Conservation (phyloP, 2,797 vertebrate genomes). For the Eutrigla gurnardus region DNA sequence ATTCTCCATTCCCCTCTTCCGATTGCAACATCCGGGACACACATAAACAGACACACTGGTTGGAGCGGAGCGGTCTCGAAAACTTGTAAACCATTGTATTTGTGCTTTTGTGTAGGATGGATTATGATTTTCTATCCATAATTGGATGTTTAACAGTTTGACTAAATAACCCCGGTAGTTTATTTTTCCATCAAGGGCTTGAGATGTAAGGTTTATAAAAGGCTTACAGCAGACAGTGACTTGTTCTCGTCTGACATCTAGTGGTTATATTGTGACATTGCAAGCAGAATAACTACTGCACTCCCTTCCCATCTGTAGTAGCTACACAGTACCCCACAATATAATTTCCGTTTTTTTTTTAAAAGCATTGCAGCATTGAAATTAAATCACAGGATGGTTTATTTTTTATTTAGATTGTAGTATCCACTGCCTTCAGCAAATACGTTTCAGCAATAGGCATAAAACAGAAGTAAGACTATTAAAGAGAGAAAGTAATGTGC, state of each 20-base stretch:
- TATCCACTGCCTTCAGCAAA: neutral
- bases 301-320: neutral
- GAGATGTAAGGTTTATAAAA: neutral
- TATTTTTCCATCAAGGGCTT: neutral
- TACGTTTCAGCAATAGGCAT: neutral
- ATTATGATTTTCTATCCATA: neutral
- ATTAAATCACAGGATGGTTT: neutral
- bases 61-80: slow-evolving; percentile 6
- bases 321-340: neutral
- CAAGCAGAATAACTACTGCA: neutral
- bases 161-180: rapidly evolving
- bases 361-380: neutral
- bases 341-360: neutral
- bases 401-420: neutral
- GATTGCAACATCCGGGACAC: slow-evolving; percentile 76
- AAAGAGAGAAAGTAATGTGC: neutral
- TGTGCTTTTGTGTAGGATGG: rapidly evolving
- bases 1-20: slow-evolving; percentile 43
- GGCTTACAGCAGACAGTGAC: neutral
- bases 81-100: slow-evolving; percentile 26
- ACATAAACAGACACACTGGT: neutral
- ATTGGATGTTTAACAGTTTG: neutral
- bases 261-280: slow-evolving; percentile 39
- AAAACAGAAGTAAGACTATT: neutral
- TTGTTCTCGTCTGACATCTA: slow-evolving; percentile 70